A percentile compares a stretch with the other conserved stretches of the same genome.
phyloP scores from a whole-genome alignment of 2,797 vertebrate species.

The Sardinella longiceps region DNA sequence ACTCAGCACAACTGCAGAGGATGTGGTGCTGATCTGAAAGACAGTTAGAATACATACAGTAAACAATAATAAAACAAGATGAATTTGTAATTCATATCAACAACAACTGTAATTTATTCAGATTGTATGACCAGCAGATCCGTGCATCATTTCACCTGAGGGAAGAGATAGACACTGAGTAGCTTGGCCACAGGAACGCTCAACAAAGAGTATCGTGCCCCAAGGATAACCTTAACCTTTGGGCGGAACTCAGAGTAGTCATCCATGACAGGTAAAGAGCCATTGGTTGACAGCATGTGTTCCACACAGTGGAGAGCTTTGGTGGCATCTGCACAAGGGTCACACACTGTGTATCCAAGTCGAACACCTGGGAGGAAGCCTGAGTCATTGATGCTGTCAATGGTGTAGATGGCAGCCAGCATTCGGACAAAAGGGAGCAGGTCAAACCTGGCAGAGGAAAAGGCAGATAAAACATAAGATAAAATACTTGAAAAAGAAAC shows the following conservation, averaged over 20 bases:
- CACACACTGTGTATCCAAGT: conserved; percentile 61
- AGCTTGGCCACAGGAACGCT: conserved; percentile 64
- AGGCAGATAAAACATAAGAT: no score
- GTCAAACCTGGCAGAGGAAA: conserved; percentile 51
- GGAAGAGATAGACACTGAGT: conserved; percentile 66
- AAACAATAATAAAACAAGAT: no score
- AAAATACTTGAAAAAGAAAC: neutral
- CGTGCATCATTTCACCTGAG: conserved; percentile 58
- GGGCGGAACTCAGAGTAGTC: conserved; percentile 42
- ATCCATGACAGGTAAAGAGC: conserved; percentile 37
- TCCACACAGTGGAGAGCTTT: conserved; percentile 56
- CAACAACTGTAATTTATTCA: no score
- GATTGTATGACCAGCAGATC: no score
- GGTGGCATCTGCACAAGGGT: conserved; percentile 57
- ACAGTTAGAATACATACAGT: conserved; percentile 10
- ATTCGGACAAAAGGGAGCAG: conserved; percentile 46
- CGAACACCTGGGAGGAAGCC: conserved; percentile 58
- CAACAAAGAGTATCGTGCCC: conserved; percentile 62
- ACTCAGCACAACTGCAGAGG: conserved; percentile 57
- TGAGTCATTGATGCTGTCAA: conserved; percentile 62
- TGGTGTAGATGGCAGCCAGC: conserved; percentile 58
- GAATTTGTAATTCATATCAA: no score
- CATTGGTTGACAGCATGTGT: conserved; percentile 54
- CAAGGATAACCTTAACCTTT: conserved; percentile 63
- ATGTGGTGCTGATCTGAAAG: conserved; percentile 54